phyloP scores from a whole-genome alignment of 2,888 invertebrate genomes.

The Plebejus melissa region DNA sequence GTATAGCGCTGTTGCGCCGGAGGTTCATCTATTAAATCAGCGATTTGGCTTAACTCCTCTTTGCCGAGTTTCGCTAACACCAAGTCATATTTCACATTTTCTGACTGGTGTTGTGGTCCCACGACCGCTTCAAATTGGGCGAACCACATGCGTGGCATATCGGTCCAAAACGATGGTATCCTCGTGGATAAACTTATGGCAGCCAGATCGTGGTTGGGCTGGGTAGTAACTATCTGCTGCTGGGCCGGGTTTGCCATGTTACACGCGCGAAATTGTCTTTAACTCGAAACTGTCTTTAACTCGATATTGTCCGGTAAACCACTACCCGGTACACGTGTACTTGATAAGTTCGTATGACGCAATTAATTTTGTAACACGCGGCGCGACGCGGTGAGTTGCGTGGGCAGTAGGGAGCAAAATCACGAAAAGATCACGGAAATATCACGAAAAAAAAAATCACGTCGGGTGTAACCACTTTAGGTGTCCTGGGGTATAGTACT shows the following conservation, averaged over 20 bases:
- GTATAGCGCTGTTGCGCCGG: not conserved
- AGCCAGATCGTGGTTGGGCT: not conserved
- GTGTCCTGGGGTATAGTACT: too few relatives aligned
- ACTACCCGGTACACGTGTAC: not conserved
- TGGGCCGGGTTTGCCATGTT: not conserved
- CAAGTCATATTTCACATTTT: not conserved
- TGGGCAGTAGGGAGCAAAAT: constrained; percentile 3
- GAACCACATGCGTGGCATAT: constrained; percentile 27
- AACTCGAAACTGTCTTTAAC: not conserved
- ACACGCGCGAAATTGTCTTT: not conserved
- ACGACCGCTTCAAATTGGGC: constrained; percentile 22
- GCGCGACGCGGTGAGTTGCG: constrained; percentile 1
- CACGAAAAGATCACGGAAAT: not conserved
- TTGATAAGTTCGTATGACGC: not conserved
- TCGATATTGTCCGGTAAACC: not conserved
- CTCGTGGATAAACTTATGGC: not conserved
- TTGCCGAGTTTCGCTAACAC: not conserved
- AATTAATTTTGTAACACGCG: not conserved
- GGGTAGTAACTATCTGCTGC: not conserved
- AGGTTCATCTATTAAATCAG: not conserved
- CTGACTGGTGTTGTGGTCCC: constrained; percentile 25
- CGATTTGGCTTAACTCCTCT: not conserved
- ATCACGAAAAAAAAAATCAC: too few relatives aligned
- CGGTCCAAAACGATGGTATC: constrained; percentile 23
- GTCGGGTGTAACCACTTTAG: too few relatives aligned